Percentiles rank a stretch among this genome's conserved stretches.
phyloP scores from a whole-genome alignment of 2,113 vertebrate species.

The Irena cyanogastra region DNA sequence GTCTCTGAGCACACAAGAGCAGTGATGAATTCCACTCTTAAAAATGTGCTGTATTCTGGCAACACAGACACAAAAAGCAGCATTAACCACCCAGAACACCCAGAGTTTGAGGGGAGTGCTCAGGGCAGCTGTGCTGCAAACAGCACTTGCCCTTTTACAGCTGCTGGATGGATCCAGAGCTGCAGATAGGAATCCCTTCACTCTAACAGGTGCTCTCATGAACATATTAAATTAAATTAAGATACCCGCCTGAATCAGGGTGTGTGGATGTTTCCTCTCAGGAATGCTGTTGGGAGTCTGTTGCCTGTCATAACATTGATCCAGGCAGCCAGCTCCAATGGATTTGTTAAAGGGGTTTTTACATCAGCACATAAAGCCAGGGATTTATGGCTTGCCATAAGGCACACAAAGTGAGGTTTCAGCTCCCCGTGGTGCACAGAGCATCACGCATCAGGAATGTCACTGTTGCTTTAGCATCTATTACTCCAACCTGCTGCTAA shows the following conservation, averaged over 20 bases:
- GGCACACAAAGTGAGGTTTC: slow-evolving; percentile 46
- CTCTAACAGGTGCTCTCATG: neutral
- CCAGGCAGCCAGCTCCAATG: slow-evolving; percentile 39
- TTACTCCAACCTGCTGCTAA: slow-evolving; percentile 58
- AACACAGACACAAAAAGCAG: neutral
- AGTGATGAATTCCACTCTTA: neutral
- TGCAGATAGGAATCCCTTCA: neutral
- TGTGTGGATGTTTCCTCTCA: neutral
- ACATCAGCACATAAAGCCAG: slow-evolving; percentile 48
- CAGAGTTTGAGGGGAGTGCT: neutral
- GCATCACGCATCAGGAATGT: slow-evolving; percentile 25
- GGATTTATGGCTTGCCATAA: slow-evolving; percentile 56
- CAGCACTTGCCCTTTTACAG: neutral
- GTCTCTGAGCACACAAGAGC: neutral
- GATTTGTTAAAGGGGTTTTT: slow-evolving; percentile 59
- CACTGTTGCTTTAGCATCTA: slow-evolving; percentile 34
- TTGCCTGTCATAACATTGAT: slow-evolving; percentile 59
- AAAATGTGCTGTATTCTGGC: neutral
- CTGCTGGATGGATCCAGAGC: neutral
- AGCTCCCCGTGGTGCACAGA: slow-evolving; percentile 41
- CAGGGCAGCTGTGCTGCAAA: neutral
- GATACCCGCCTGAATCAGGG: neutral
- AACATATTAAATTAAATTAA: neutral
- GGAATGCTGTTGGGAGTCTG: neutral
- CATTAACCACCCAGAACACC: neutral